Percentiles rank a stretch among this genome's conserved stretches.
These are phyloP conservation scores for Diloba caeruleocephala DNA, from an alignment of 2,888 invertebrate species.

Conservation along the genomic window DNA sequence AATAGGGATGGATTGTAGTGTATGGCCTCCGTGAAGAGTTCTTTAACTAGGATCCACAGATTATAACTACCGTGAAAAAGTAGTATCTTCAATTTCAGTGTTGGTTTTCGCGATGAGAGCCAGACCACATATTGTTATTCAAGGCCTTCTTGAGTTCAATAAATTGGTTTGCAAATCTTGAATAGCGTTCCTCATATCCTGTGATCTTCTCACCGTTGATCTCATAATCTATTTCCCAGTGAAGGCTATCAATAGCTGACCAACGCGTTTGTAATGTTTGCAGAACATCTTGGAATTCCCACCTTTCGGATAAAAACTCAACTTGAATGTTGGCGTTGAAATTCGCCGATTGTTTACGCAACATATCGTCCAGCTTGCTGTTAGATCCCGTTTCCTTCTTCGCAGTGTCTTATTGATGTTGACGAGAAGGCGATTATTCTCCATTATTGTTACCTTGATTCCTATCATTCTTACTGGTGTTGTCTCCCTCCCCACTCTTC, in stretches of 20 bases:
- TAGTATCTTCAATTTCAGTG: slow-evolving; percentile 1
- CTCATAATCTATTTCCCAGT: slow-evolving; percentile 3
- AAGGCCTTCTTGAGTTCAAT: background rate
- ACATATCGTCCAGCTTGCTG: slow-evolving; percentile 2
- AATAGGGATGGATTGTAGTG: slow-evolving; percentile 1
- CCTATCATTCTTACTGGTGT: background rate
- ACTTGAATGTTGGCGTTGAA: slow-evolving; percentile 9
- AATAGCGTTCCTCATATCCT: slow-evolving; percentile 5
- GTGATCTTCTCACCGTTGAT: background rate
- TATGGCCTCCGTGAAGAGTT: background rate
- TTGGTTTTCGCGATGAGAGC: slow-evolving; percentile 1
- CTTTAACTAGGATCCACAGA: slow-evolving; percentile 6
- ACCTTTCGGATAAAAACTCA: slow-evolving; percentile 7
- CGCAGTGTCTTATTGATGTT: background rate
- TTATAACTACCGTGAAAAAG: background rate
- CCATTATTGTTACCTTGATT: background rate
- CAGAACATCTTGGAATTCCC: slow-evolving; percentile 5
- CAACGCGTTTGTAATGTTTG: slow-evolving; percentile 5
- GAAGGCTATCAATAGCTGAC: slow-evolving; percentile 2
- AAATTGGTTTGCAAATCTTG: slow-evolving; percentile 1
- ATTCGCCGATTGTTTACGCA: slow-evolving; percentile 2
- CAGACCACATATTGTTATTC: slow-evolving; percentile 4
- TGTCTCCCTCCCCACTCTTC: background rate
- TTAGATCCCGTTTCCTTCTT: slow-evolving; percentile 2
- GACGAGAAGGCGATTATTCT: background rate